Evolutionary conservation across 1,140 invertebrate genomes (phyloP), one percentile per base, ranked within the genome.

Genomic region (Copidosoma floridanum): DNA sequence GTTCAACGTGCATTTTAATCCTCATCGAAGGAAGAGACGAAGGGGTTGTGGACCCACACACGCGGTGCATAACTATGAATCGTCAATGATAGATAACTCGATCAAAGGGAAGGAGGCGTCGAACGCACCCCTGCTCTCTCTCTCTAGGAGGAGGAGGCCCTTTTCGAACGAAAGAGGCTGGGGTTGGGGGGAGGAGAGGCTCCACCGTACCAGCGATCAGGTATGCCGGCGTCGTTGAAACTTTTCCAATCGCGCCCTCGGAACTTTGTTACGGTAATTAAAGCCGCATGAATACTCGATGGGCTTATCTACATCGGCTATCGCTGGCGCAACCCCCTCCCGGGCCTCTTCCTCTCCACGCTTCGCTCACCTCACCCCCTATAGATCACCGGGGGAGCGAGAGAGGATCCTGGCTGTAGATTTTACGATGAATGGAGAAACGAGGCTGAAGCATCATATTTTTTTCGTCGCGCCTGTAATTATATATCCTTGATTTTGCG

Each of bases 181-280:
- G n/a, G n/a, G n/a, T n/a, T n/a, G n/a, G n/a, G n/a, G n/a, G n/a
- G n/a, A n/a, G n/a, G n/a, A n/a, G n/a, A n/a, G n/a, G n/a, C n/a
- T 4, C 10, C 23, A 7, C 41, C 32, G n/a, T 10, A 27, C 18
- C 54, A 40, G 55, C 67, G 75, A 76, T 78, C 71, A 68, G 69
- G 70, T 78, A 78, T 77, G 74, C 74, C 71, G 56, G 69, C 74
- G 57, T 76, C 71, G 74, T 73, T 66, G 63, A 77, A 79, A 79
- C 76, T 79, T 79, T 56, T 61, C 59, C 52, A 54, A 55, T 54
- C 59, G 37, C 14, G 59, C 26, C 47, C 37, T 4, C 18, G 68
- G 71, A 79, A 79, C 75, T 78, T 78, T 77, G 74, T 77, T 77
- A 74, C 67, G 73, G 76, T 78, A 77, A 79, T 79, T 79, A 79